Conservation (phyloP, 2,888 invertebrate genomes). For the Drosophila nr. fundita region DNA sequence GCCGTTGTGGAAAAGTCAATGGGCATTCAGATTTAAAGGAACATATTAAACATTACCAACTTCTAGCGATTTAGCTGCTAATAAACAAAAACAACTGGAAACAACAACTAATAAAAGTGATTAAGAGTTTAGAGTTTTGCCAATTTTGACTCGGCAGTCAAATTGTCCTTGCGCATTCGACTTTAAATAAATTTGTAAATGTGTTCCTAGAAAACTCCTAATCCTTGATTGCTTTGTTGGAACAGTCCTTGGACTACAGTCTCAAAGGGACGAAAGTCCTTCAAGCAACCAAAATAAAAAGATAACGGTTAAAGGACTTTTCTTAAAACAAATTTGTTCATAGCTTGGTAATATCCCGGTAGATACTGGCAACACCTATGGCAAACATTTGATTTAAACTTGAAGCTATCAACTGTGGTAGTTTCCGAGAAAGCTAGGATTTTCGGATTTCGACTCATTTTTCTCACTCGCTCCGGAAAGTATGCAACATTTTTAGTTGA, state of each 20-base stretch:
- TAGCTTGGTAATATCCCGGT: not conserved
- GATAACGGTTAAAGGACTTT: too few species aligned
- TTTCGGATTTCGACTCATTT: not conserved
- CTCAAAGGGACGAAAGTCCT: not conserved
- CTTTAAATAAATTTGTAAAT: too few species aligned
- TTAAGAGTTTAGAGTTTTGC: not conserved
- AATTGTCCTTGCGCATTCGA: too few species aligned
- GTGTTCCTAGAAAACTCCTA: not conserved
- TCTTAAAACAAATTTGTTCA: not conserved
- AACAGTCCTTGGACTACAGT: too few species aligned
- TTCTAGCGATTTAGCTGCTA: constrained; percentile 11
- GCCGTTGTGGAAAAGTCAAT: constrained; percentile 90
- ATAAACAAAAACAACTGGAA: constrained; percentile 18
- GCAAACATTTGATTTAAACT: not conserved
- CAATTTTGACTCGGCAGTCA: not conserved
- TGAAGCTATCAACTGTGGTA: not conserved
- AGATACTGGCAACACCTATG: not conserved
- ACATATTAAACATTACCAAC: constrained; percentile 11
- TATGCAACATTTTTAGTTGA: not conserved
- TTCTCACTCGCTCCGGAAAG: not conserved
- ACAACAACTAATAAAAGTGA: not conserved
- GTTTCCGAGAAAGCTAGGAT: not conserved
- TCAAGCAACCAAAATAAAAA: not conserved
- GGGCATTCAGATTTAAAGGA: constrained; percentile 62
- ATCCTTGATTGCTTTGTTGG: too few species aligned